phyloP scores from a whole-genome alignment of 2,888 invertebrate species.

The Eristalis arbustorum region DNA sequence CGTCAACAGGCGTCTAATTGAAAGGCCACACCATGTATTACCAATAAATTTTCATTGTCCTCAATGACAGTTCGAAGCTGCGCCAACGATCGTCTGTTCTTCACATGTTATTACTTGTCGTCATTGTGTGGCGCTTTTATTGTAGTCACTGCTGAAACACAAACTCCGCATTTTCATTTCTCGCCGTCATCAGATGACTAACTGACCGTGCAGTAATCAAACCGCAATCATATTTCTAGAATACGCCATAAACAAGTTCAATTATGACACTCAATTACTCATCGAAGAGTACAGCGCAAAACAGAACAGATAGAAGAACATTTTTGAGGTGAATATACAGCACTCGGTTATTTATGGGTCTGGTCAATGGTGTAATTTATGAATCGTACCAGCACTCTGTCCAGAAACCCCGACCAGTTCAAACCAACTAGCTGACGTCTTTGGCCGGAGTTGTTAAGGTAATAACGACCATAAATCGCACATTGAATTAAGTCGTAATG shows the following conservation, averaged over 20 bases:
- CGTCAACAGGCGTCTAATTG: conserved; percentile 47
- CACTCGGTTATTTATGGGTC: conserved; percentile 43
- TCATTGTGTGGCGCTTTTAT: conserved; percentile 2
- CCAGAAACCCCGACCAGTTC: not conserved
- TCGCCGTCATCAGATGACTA: not conserved
- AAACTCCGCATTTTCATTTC: conserved; percentile 17
- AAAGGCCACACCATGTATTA: conserved; percentile 39
- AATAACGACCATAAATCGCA: conserved; percentile 51
- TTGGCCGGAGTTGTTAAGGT: conserved; percentile 36
- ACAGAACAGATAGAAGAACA: conserved; percentile 1
- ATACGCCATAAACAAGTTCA: conserved; percentile 58
- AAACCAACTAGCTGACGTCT: conserved; percentile 21
- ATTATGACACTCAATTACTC: conserved; percentile 69
- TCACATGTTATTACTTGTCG: conserved; percentile 33
- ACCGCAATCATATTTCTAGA: conserved; percentile 54
- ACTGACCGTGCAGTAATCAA: conserved; percentile 40
- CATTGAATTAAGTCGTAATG: conserved; percentile 61
- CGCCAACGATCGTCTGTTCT: conserved; percentile 44
- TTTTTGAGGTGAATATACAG: conserved; percentile 46
- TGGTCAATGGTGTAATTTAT: conserved; percentile 55
- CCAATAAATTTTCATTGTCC: conserved; percentile 66
- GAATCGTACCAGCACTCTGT: conserved; percentile 19
- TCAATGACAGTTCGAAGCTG: conserved; percentile 50
- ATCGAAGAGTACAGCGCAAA: conserved; percentile 35
- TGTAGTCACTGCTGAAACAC: not conserved